A percentile compares a stretch with the other conserved stretches of the same genome.
Conservation (phyloP, 2,113 vertebrate species). For the Rhagologus leucostigma region DNA sequence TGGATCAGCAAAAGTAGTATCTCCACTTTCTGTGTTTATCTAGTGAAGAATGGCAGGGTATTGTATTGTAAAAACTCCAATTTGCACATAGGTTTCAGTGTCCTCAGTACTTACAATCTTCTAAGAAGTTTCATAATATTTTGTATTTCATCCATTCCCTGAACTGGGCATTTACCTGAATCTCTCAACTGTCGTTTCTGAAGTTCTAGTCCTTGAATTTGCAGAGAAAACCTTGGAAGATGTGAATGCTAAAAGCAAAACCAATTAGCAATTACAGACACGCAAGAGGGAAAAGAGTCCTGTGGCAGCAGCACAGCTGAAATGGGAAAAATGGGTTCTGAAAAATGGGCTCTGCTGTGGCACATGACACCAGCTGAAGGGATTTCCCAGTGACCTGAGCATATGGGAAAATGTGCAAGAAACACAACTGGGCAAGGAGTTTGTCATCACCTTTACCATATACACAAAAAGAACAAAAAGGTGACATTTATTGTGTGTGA, state of each 20-base stretch:
- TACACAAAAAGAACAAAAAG: background rate
- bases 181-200: background rate
- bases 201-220: background rate
- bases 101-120: background rate
- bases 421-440: background rate
- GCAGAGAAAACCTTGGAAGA: background rate
- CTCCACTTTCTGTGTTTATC: background rate
- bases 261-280: background rate
- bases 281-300: background rate
- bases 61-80: background rate
- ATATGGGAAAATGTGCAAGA: background rate
- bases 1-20: background rate
- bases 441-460: background rate
- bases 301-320: fast-evolving
- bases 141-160: background rate
- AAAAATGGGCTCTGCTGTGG: background rate
- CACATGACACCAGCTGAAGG: background rate
- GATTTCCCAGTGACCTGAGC: background rate
- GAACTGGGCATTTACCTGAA: background rate
- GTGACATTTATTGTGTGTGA: background rate
- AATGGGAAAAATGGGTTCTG: background rate
- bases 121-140: background rate
- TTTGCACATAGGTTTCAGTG: background rate
- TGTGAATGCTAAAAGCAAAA: background rate
- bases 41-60: background rate